Evolutionary conservation across 2,113 vertebrate genomes (phyloP).

Genomic region (Bujurquina vittata): DNA sequence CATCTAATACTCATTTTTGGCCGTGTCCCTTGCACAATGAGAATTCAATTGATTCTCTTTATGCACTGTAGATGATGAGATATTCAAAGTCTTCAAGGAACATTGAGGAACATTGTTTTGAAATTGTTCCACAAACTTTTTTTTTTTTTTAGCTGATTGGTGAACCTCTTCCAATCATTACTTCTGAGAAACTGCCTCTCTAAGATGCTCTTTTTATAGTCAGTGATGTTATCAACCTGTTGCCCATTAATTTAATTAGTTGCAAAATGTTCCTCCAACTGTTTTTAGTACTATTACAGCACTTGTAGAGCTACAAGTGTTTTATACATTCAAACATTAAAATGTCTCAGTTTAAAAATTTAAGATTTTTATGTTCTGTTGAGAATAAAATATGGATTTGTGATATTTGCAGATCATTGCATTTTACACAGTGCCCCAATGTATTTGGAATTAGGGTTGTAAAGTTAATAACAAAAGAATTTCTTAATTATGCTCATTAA

Average conservation of each 20-base stretch:
- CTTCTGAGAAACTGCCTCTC: not conserved
- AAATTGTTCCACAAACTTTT: not conserved
- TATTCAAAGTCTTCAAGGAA: not conserved
- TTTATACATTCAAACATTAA: no score
- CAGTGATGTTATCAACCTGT: not conserved
- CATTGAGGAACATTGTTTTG: not conserved
- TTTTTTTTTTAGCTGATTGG: not conserved
- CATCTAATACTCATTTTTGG: not conserved
- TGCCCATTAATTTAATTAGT: not conserved
- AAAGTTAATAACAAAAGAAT: not conserved
- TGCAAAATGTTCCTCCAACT: not conserved
- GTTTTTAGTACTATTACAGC: not conserved
- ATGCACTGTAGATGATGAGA: not conserved
- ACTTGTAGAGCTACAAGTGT: no score
- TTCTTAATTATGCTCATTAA: not conserved
- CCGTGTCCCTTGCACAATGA: not conserved
- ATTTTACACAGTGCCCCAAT: not conserved
- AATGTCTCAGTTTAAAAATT: not conserved
- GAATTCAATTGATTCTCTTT: not conserved
- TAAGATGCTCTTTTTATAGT: not conserved
- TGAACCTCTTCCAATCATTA: not conserved
- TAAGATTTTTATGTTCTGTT: not conserved
- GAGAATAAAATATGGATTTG: conserved; percentile 1
- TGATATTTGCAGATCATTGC: no score
- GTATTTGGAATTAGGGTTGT: not conserved